These are phyloP conservation scores for Chesias legatella DNA, from an alignment of 2,888 invertebrate species.

Conservation along the genomic window DNA sequence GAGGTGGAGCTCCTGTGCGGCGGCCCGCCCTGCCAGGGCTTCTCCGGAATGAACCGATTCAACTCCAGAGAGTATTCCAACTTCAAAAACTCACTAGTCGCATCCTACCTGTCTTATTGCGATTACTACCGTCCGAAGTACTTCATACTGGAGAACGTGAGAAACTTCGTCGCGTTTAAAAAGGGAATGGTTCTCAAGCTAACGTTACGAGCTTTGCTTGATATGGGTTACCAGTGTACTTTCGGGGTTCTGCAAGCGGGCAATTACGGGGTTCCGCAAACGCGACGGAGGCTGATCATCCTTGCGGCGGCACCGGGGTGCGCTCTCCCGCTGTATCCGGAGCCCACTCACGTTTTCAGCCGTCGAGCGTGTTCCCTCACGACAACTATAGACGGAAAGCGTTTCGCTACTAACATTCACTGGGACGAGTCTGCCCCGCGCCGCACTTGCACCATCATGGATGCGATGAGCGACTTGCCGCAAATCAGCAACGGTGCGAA, in stretches of 20 bases:
- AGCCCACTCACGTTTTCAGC: slow-evolving; percentile 89
- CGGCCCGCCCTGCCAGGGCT: slow-evolving; percentile 94
- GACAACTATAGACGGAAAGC: slow-evolving; percentile 66
- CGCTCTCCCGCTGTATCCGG: slow-evolving; percentile 87
- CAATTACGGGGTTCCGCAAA: slow-evolving; percentile 91
- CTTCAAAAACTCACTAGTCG: slow-evolving; percentile 92
- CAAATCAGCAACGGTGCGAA: slow-evolving; percentile 86
- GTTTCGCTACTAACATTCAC: slow-evolving; percentile 75
- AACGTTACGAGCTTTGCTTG: slow-evolving; percentile 86
- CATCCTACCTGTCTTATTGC: slow-evolving; percentile 90
- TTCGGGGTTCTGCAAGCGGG: slow-evolving; percentile 94
- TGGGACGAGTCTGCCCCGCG: slow-evolving; percentile 87
- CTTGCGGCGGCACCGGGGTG: slow-evolving; percentile 91
- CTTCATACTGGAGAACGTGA: slow-evolving; percentile 91
- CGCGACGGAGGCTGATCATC: slow-evolving; percentile 87
- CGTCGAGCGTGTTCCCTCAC: slow-evolving; percentile 82
- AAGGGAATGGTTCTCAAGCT: slow-evolving; percentile 89
- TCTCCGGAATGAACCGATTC: slow-evolving; percentile 94
- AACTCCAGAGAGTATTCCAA: slow-evolving; percentile 90
- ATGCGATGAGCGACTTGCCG: slow-evolving; percentile 91
- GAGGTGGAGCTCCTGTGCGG: slow-evolving; percentile 92
- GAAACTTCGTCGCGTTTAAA: slow-evolving; percentile 92
- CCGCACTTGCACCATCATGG: slow-evolving; percentile 88
- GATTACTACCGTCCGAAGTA: slow-evolving; percentile 92
- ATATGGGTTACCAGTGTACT: slow-evolving; percentile 93